A percentile compares a stretch with the other conserved stretches of the same genome.
These are phyloP conservation scores for Chelonia mydas DNA, from an alignment of 2,797 vertebrate genomes.

Conservation along the genomic window DNA sequence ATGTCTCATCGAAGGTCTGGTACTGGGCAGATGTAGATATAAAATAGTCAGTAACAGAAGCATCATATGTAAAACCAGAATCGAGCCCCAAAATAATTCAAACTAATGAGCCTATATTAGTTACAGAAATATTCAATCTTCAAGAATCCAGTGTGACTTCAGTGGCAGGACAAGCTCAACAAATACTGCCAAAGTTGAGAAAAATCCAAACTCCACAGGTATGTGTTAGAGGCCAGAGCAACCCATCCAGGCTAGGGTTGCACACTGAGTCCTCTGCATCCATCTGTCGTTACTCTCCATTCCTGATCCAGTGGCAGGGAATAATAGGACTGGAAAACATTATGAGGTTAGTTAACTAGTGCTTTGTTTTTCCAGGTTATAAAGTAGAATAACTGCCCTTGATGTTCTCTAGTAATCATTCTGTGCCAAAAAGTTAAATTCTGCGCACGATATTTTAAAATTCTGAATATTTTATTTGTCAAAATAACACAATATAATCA, in stretches of 20 bases:
- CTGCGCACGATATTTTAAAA: too few species aligned
- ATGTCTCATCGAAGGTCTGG: background rate
- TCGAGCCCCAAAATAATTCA: background rate
- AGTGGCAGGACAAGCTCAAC: background rate
- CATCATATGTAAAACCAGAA: background rate
- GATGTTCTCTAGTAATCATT: background rate
- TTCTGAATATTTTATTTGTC: too few species aligned
- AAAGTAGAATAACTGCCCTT: background rate
- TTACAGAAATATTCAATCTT: background rate
- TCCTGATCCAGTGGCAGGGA: background rate
- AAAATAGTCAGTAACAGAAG: background rate
- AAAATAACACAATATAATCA: too few species aligned
- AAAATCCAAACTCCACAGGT: background rate
- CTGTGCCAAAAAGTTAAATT: too few species aligned
- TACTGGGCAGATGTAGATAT: background rate
- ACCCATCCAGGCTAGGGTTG: background rate
- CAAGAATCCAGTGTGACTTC: background rate
- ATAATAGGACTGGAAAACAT: background rate
- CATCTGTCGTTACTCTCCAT: background rate
- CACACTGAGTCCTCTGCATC: background rate
- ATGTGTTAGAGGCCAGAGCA: background rate
- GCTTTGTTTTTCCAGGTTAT: background rate
- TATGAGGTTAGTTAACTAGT: background rate
- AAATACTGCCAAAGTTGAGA: background rate
- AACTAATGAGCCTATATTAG: background rate